Conservation (phyloP, 2,888 invertebrate genomes). For the Ormia ochracea region DNA sequence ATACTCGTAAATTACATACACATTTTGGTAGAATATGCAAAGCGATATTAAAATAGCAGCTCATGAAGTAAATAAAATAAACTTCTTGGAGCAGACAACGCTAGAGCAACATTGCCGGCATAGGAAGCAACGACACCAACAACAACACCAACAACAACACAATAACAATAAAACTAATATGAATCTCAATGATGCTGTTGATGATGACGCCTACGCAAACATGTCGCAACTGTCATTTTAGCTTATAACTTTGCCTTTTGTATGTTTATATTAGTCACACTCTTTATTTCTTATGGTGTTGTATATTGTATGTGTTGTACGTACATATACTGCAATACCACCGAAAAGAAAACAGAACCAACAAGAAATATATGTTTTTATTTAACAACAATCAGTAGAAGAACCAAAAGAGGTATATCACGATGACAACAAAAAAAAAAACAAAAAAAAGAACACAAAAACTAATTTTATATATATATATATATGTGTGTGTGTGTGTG, state of each 20-base stretch:
- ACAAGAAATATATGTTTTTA: background rate
- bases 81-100: conserved; percentile 46
- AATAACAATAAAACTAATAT: conserved; percentile 57
- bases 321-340: conserved; percentile 36
- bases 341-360: conserved; percentile 1
- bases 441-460: too few species aligned
- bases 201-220: conserved; percentile 72
- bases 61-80: conserved; percentile 42
- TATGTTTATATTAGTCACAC: conserved; percentile 75
- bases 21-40: conserved; percentile 38
- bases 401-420: conserved; percentile 46
- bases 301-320: conserved; percentile 23
- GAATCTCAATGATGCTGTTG: conserved; percentile 62
- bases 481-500: too few species aligned
- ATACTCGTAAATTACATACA: conserved; percentile 24
- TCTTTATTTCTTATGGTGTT: conserved; percentile 22
- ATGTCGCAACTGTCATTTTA: conserved; percentile 76
- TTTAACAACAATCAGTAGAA: conserved; percentile 29
- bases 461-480: too few species aligned
- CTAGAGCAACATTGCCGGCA: conserved; percentile 15
- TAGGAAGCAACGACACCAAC: conserved; percentile 4
- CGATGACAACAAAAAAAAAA: conserved; percentile 52
- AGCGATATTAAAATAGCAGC: conserved; percentile 31
- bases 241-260: conserved; percentile 73
- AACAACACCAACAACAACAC: background rate